Conservation (phyloP, 2,113 vertebrate genomes). For the Benitochromis conjunctus region DNA sequence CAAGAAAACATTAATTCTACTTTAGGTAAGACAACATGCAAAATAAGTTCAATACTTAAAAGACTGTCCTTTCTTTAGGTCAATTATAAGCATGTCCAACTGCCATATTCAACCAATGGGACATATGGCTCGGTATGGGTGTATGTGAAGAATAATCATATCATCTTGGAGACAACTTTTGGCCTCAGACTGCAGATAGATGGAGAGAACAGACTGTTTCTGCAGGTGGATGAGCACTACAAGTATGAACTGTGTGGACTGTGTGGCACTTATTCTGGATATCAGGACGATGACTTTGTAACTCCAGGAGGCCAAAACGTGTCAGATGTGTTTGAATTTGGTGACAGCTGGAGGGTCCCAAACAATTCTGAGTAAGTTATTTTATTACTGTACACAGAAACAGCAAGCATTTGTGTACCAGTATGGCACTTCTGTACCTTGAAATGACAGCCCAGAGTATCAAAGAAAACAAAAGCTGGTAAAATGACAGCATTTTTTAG, state of each 20-base stretch:
- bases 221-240: constrained; percentile 74
- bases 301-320: constrained; percentile 59
- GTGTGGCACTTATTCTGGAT: constrained; percentile 74
- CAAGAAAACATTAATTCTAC: background rate
- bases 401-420: background rate
- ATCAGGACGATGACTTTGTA: constrained; percentile 72
- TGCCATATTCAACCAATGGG: constrained; percentile 44
- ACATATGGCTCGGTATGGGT: constrained; percentile 48
- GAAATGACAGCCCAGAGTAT: background rate
- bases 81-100: constrained; percentile 11
- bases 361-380: constrained; percentile 60
- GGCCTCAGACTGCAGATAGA: constrained; percentile 72
- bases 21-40: background rate
- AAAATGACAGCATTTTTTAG: background rate
- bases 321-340: constrained; percentile 62
- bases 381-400: background rate
- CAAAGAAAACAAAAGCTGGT: background rate
- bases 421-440: background rate
- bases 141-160: constrained; percentile 24
- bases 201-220: constrained; percentile 66
- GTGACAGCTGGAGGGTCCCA: constrained; percentile 72
- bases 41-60: background rate
- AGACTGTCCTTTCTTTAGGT: constrained; percentile 41
- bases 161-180: constrained; percentile 64
- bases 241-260: constrained; percentile 71